Conservation (phyloP, 2,888 invertebrate species). For the Drepana falcataria region DNA sequence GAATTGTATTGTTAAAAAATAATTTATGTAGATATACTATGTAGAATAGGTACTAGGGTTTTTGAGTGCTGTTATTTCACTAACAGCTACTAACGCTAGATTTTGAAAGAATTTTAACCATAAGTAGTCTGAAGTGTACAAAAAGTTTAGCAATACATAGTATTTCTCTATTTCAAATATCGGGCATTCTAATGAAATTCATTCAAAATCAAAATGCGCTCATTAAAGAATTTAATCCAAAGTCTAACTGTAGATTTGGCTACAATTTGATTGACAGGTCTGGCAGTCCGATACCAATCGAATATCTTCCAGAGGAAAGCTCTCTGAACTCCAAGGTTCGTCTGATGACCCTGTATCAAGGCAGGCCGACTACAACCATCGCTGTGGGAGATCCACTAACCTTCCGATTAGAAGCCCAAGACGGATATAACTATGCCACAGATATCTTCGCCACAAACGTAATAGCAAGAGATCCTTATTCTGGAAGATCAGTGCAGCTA, state of each 20-base stretch:
- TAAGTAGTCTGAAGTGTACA: background rate
- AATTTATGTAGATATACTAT: constrained; percentile 23
- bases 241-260: constrained; percentile 72
- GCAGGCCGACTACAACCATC: constrained; percentile 93
- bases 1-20: constrained; percentile 13
- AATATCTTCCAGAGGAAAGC: constrained; percentile 94
- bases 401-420: constrained; percentile 92
- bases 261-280: constrained; percentile 82
- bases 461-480: constrained; percentile 94
- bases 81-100: constrained; percentile 76
- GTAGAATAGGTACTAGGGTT: constrained; percentile 23
- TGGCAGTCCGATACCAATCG: constrained; percentile 94
- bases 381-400: constrained; percentile 95
- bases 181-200: constrained; percentile 31
- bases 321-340: constrained; percentile 93
- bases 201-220: constrained; percentile 53
- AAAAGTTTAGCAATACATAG: too few species aligned
- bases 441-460: constrained; percentile 97
- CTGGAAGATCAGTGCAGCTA: constrained; percentile 91
- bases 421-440: constrained; percentile 91
- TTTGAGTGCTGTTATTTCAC: constrained; percentile 73
- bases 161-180: too few species aligned
- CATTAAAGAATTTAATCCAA: constrained; percentile 25
- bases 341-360: constrained; percentile 91
- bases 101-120: constrained; percentile 58